These are phyloP conservation scores for Eristalinus sepulchralis DNA, from an alignment of 2,888 invertebrate genomes.

Conservation along the genomic window DNA sequence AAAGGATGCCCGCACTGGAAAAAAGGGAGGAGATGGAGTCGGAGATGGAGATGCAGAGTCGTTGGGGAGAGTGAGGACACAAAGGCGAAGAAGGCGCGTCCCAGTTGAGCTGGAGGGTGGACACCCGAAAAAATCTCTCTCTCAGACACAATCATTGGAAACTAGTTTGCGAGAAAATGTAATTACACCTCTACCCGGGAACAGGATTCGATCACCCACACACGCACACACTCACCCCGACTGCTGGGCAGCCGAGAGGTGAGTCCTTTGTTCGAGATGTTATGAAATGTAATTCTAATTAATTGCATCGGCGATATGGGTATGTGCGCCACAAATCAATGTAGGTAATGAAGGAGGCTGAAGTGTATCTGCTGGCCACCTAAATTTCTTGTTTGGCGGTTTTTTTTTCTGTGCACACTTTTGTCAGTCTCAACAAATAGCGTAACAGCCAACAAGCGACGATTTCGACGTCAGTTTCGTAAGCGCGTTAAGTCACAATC, in stretches of 20 bases:
- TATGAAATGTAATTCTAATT: conserved; percentile 68
- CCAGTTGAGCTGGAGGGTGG: conserved; percentile 13
- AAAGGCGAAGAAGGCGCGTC: neutral
- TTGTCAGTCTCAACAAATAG: neutral
- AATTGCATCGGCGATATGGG: conserved; percentile 52
- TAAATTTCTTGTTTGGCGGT: conserved; percentile 29
- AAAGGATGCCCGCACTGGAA: conserved; percentile 42
- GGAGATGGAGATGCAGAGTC: neutral
- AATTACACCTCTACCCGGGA: conserved; percentile 39
- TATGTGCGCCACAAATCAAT: conserved; percentile 34
- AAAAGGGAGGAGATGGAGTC: neutral
- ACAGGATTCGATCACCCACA: neutral
- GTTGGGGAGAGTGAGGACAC: neutral
- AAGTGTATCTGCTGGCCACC: conserved; percentile 30
- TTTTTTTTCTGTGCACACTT: neutral
- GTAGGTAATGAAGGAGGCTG: conserved; percentile 40
- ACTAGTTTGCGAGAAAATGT: conserved; percentile 66
- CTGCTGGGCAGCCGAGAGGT: conserved; percentile 3
- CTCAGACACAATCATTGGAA: conserved; percentile 62
- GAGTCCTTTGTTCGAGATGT: conserved; percentile 48
- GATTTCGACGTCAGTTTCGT: conserved; percentile 34
- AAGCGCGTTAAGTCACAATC: conserved; percentile 55
- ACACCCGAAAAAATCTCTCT: conserved; percentile 39
- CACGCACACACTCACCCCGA: neutral
- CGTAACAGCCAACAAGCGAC: conserved; percentile 35